phyloP scores from a whole-genome alignment of 1,140 invertebrate species.

The Prorops nasuta region DNA sequence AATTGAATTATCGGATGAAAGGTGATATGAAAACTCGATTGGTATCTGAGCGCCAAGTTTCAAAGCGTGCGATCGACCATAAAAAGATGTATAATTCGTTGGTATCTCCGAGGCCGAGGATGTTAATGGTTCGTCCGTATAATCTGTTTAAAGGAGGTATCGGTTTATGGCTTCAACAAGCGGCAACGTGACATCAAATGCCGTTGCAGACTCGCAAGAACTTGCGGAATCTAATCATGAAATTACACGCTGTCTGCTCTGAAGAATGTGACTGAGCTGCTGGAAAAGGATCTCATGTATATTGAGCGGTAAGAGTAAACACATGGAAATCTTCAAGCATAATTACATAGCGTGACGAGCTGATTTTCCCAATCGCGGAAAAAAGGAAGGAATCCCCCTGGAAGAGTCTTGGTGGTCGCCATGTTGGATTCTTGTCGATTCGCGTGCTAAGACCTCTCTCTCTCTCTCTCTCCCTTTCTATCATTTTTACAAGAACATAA shows the following conservation, averaged over 20 bases:
- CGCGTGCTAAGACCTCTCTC: neutral
- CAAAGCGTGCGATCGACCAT: constrained; percentile 2
- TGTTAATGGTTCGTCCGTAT: neutral
- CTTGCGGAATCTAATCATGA: constrained; percentile 15
- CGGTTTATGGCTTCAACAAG: constrained; percentile 20
- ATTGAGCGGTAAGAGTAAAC: too few relatives aligned
- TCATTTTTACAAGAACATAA: neutral
- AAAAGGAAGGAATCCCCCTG: neutral
- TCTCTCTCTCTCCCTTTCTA: neutral
- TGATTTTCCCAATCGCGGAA: neutral
- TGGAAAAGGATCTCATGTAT: too few relatives aligned
- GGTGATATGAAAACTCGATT: neutral
- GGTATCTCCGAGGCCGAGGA: neutral
- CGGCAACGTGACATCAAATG: constrained; percentile 15
- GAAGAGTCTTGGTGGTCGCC: constrained; percentile 9
- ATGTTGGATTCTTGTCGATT: constrained; percentile 2
- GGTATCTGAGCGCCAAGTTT: neutral
- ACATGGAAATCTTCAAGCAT: neutral
- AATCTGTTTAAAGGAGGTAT: constrained; percentile 24
- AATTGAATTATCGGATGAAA: neutral
- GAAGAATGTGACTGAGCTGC: too few relatives aligned
- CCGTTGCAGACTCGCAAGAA: neutral
- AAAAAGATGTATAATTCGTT: constrained; percentile 7
- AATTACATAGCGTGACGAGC: neutral
- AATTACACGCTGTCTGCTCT: constrained; percentile 26